Evolutionary conservation across 2,888 invertebrate genomes (phyloP).

Genomic region (Polyommatus icarus): DNA sequence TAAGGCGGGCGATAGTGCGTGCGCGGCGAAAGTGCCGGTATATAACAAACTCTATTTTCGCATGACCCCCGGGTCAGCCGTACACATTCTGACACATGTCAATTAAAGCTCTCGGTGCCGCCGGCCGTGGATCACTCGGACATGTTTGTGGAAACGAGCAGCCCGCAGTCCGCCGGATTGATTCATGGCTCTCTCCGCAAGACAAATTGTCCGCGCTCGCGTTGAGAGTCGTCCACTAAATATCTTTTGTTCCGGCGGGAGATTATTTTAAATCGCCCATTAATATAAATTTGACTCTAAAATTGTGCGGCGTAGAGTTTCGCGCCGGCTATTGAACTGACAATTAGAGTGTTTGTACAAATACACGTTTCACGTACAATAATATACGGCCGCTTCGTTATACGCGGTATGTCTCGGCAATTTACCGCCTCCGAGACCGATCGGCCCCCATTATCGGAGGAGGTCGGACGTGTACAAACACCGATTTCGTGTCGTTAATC

Average conservation of each 20-base stretch:
- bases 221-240: constrained; percentile 31
- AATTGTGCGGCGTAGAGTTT: constrained; percentile 13
- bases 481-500: constrained; percentile 77
- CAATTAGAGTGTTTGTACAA: constrained; percentile 57
- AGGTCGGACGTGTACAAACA: constrained; percentile 80
- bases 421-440: constrained; percentile 72
- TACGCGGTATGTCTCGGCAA: constrained; percentile 71
- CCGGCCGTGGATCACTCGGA: constrained; percentile 72
- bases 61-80: constrained; percentile 73
- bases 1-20: constrained; percentile 43
- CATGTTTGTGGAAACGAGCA: constrained; percentile 76
- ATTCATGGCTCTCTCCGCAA: constrained; percentile 65
- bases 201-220: constrained; percentile 45
- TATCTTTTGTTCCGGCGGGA: constrained; percentile 8
- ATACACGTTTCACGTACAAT: constrained; percentile 52
- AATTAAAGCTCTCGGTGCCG: constrained; percentile 73
- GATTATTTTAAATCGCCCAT: constrained; percentile 9
- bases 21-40: constrained; percentile 69
- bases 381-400: constrained; percentile 66
- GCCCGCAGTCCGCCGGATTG: constrained; percentile 63
- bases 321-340: constrained; percentile 46
- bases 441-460: constrained; percentile 76
- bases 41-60: constrained; percentile 71
- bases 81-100: constrained; percentile 78
- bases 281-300: background rate